These are phyloP conservation scores for Brassicogethes aeneus DNA, from an alignment of 2,888 invertebrate species.

Conservation along the genomic window DNA sequence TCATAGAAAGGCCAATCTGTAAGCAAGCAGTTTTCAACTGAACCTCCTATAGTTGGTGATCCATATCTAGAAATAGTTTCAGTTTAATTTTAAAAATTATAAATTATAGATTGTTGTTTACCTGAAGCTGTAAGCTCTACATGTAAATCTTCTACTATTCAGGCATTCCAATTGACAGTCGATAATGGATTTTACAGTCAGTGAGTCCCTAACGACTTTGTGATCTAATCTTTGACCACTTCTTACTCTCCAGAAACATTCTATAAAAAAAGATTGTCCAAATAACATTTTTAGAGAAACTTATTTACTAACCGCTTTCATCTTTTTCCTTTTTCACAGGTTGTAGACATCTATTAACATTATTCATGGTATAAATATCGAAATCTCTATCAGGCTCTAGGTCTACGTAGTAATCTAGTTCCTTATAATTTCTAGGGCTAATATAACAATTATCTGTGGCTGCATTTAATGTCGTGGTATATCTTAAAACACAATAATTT, in stretches of 20 bases:
- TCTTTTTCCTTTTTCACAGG: conserved; percentile 37
- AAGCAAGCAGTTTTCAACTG: conserved; percentile 66
- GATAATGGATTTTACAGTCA: conserved; percentile 60
- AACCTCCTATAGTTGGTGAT: conserved; percentile 53
- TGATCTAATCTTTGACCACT: conserved; percentile 62
- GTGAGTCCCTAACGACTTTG: conserved; percentile 53
- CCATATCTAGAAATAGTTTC: conserved; percentile 50
- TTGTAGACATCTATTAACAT: conserved; percentile 43
- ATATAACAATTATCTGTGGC: conserved; percentile 69
- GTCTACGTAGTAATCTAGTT: conserved; percentile 65
- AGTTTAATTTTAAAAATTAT: not conserved
- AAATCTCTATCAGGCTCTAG: conserved; percentile 64
- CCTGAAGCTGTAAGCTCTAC: conserved; percentile 72
- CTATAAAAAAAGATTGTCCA: conserved; percentile 39
- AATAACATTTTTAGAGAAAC: conserved; percentile 1
- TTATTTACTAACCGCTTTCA: conserved; percentile 36
- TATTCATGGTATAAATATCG: conserved; percentile 69
- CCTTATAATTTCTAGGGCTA: conserved; percentile 60
- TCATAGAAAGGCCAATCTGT: conserved; percentile 65
- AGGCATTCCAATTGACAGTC: conserved; percentile 77
- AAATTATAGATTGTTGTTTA: conserved; percentile 26
- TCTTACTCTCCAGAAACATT: conserved; percentile 76
- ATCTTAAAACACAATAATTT: conserved; percentile 27
- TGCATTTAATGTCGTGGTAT: conserved; percentile 43
- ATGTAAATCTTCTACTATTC: conserved; percentile 62